phyloP scores from a whole-genome alignment of 2,797 vertebrate genomes.

The Acridotheres tristis region DNA sequence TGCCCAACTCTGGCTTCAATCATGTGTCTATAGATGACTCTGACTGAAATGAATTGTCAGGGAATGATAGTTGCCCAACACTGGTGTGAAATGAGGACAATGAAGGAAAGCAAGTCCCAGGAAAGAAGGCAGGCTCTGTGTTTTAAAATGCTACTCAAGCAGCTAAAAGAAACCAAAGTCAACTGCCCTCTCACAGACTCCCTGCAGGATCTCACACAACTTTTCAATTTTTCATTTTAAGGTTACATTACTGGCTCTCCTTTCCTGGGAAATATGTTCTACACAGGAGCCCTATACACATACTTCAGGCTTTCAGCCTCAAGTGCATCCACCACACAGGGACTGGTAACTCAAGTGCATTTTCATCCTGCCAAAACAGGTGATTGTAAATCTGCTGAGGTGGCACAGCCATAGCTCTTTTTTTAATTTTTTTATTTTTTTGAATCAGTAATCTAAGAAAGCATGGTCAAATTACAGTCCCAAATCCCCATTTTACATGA shows the following conservation, averaged over 20 bases:
- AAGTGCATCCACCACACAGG: neutral
- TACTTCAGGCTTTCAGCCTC: neutral
- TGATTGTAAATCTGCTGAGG: neutral
- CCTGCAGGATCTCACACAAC: neutral
- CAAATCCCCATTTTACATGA: neutral
- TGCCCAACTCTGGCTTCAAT: conserved; percentile 42
- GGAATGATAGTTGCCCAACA: neutral
- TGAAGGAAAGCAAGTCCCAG: neutral
- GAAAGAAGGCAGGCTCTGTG: neutral
- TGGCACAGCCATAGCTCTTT: neutral
- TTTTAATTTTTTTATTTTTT: neutral
- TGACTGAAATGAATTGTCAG: neutral
- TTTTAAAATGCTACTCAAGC: neutral
- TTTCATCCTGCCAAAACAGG: neutral
- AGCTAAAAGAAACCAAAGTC: neutral
- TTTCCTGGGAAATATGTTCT: neutral
- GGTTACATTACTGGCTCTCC: neutral
- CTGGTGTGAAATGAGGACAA: neutral
- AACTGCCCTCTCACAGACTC: neutral
- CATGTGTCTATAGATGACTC: neutral
- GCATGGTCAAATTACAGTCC: neutral
- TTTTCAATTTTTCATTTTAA: neutral
- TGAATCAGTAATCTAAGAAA: neutral
- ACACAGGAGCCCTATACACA: neutral
- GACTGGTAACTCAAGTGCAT: neutral